These are phyloP conservation scores for Watsonalla binaria DNA, from an alignment of 2,888 invertebrate species.

Conservation along the genomic window DNA sequence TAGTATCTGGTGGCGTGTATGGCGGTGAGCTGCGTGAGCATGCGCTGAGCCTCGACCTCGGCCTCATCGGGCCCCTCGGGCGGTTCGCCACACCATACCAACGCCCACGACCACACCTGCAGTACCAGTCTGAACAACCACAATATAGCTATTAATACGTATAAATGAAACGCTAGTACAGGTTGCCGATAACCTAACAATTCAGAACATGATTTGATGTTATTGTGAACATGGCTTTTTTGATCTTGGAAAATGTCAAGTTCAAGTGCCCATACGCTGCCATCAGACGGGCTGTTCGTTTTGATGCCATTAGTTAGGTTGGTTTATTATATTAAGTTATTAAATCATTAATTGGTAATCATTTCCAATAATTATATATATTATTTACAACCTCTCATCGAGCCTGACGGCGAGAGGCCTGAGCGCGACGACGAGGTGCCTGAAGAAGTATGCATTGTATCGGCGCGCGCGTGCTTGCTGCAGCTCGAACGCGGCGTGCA, in stretches of 20 bases:
- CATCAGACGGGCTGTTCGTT: no score
- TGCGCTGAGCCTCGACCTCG: conserved; percentile 88
- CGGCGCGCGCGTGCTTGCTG: conserved; percentile 81
- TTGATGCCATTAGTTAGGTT: no score
- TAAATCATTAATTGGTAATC: no score
- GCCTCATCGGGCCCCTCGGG: conserved; percentile 87
- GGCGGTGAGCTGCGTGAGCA: conserved; percentile 88
- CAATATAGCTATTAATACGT: not conserved
- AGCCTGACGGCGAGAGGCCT: conserved; percentile 91
- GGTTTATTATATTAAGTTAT: no score
- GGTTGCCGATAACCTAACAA: no score
- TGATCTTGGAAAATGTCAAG: no score
- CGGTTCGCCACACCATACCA: conserved; percentile 34
- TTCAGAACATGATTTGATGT: no score
- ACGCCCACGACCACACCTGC: conserved; percentile 68
- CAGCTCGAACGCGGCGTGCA: conserved; percentile 89
- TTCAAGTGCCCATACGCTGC: no score
- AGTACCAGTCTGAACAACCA: conserved; percentile 77
- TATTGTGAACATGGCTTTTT: no score
- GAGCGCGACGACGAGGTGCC: conserved; percentile 89
- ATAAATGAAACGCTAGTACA: no score
- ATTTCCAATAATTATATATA: no score
- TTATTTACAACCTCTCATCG: conserved; percentile 91
- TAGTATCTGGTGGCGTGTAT: conserved; percentile 91
- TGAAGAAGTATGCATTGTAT: conserved; percentile 92